These are phyloP conservation scores for Scaptomyza caliginosa DNA, from an alignment of 2,888 invertebrate species.

Conservation along the genomic window DNA sequence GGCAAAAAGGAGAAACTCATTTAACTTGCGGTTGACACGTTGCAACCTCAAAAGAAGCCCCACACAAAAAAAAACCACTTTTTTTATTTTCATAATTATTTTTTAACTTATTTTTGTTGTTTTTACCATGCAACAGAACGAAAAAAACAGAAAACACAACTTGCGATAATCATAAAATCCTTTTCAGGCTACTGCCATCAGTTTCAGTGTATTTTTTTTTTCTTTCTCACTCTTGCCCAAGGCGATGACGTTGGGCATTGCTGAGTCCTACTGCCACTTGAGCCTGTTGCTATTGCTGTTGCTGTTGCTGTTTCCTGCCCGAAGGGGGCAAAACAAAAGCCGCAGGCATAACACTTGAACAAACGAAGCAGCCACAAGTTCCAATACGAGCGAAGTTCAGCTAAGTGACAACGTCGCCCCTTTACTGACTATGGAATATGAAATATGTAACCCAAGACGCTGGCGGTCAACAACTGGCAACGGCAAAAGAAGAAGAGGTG, in stretches of 20 bases:
- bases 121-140: slow-evolving; percentile 53
- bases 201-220: background rate
- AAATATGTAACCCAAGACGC: slow-evolving; percentile 77
- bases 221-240: slow-evolving; percentile 11
- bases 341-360: slow-evolving; percentile 67
- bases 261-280: slow-evolving; percentile 35
- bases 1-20: slow-evolving; percentile 64
- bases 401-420: slow-evolving; percentile 45
- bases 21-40: slow-evolving; percentile 71
- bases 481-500: slow-evolving; percentile 13
- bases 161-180: slow-evolving; percentile 54
- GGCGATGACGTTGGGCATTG: slow-evolving; percentile 43
- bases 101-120: slow-evolving; percentile 19
- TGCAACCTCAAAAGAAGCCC: slow-evolving; percentile 43
- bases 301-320: slow-evolving; percentile 53
- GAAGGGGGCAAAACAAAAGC: slow-evolving; percentile 46
- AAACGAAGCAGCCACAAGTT: slow-evolving; percentile 60
- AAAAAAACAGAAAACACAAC: slow-evolving; percentile 5
- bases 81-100: slow-evolving; percentile 30
- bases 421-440: slow-evolving; percentile 64
- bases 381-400: slow-evolving; percentile 30
- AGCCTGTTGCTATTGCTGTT: slow-evolving; percentile 51
- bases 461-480: slow-evolving; percentile 30
- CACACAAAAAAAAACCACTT: slow-evolving; percentile 53
- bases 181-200: slow-evolving; percentile 42